A percentile compares a stretch with the other conserved stretches of the same genome.
phyloP scores from a whole-genome alignment of 2,797 vertebrate species.

The Enteromius fasciolatus region DNA sequence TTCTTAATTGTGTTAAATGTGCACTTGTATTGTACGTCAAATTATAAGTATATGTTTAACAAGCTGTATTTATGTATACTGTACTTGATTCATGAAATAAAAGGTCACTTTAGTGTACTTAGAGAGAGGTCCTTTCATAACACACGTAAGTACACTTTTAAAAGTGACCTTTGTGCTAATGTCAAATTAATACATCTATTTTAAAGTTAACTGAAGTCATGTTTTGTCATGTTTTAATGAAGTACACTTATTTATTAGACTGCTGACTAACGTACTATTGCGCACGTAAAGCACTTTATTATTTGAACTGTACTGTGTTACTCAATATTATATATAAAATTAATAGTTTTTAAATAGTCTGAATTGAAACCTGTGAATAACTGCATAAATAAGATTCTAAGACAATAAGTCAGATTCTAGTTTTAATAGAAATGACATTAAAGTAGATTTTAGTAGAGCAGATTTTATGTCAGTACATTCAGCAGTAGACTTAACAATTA shows the following conservation, averaged over 20 bases:
- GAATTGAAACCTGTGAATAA: background rate
- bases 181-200: too few species aligned
- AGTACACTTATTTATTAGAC: background rate
- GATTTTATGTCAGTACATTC: background rate
- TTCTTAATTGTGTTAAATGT: background rate
- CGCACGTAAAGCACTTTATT: background rate
- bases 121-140: background rate
- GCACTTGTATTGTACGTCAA: too few species aligned
- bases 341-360: background rate
- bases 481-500: background rate
- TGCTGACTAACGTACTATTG: background rate
- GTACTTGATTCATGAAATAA: background rate
- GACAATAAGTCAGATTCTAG: background rate
- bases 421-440: background rate
- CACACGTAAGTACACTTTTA: background rate
- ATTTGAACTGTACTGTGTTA: background rate
- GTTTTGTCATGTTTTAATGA: background rate
- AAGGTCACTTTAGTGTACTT: background rate
- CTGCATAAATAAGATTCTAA: background rate
- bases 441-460: too few species aligned
- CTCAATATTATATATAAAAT: background rate
- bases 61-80: background rate
- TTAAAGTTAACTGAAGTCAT: background rate
- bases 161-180: background rate
- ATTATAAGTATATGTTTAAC: background rate